These are phyloP conservation scores for Urocitellus parryii DNA, from an alignment of 2,113 vertebrate species.

Conservation along the genomic window DNA sequence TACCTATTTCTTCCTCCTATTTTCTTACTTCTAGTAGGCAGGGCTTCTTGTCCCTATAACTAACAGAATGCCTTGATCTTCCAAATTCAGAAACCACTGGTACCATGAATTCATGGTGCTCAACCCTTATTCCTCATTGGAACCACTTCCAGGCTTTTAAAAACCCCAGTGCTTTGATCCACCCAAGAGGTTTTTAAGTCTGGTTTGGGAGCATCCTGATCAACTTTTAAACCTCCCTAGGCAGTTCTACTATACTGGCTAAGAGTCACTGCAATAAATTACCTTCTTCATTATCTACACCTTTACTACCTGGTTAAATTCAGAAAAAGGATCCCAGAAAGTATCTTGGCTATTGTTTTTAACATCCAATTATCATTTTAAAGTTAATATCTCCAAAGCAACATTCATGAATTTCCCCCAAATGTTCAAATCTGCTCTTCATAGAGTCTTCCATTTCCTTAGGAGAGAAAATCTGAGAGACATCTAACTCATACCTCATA, in stretches of 20 bases:
- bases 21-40: not conserved
- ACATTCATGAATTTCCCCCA: not conserved
- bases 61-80: not conserved
- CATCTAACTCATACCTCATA: accelerated
- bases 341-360: not conserved
- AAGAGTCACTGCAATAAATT: not conserved
- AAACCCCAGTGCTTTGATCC: not conserved
- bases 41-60: accelerated
- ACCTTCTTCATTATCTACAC: not conserved
- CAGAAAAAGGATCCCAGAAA: not conserved
- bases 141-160: not conserved
- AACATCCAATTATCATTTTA: not conserved
- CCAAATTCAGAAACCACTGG: not conserved
- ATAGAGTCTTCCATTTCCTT: not conserved
- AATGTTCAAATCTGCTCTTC: not conserved
- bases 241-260: not conserved
- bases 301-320: not conserved
- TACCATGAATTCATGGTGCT: not conserved
- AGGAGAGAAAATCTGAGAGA: not conserved
- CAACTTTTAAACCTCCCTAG: not conserved
- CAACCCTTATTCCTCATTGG: not conserved
- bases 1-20: not conserved
- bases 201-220: not conserved
- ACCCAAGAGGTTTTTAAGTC: not conserved
- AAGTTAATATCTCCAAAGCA: not conserved